These are phyloP conservation scores for Cheilosia vernalis DNA, from an alignment of 2,888 invertebrate genomes.

Conservation along the genomic window DNA sequence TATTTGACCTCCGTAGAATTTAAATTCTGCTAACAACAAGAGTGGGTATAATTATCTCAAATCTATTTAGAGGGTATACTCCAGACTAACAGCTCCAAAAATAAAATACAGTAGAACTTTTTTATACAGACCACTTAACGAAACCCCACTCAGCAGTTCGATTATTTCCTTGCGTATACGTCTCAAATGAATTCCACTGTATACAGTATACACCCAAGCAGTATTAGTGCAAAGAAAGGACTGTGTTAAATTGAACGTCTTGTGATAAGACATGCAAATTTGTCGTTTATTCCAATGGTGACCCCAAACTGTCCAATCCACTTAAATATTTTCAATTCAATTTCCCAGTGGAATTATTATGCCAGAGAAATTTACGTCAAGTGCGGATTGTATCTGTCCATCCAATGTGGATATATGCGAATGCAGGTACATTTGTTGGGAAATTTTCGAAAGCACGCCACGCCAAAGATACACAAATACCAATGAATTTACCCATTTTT, in stretches of 20 bases:
- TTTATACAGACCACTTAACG: too few species aligned
- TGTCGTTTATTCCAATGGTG: conserved; percentile 74
- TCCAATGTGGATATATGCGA: conserved; percentile 44
- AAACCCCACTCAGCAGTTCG: not conserved
- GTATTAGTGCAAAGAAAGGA: conserved; percentile 28
- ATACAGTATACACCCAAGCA: not conserved
- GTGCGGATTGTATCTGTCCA: conserved; percentile 66
- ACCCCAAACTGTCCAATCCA: conserved; percentile 77
- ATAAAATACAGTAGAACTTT: too few species aligned
- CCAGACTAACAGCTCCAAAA: too few species aligned
- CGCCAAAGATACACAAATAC: conserved; percentile 59
- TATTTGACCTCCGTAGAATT: too few species aligned
- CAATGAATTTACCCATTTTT: conserved; percentile 48
- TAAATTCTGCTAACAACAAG: too few species aligned
- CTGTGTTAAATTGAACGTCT: conserved; percentile 62
- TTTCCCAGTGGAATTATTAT: conserved; percentile 76
- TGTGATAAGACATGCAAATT: conserved; percentile 76
- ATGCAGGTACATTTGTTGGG: conserved; percentile 64
- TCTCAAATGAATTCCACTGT: not conserved
- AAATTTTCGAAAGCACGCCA: conserved; percentile 70
- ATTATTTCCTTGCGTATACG: not conserved
- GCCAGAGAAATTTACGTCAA: conserved; percentile 72
- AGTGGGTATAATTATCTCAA: too few species aligned
- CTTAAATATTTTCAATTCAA: conserved; percentile 76
- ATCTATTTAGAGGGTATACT: too few species aligned